Evolutionary conservation across 92 coral and sea anemone genomes (phyloP).

Genomic region (Palythoa caribaeorum): DNA sequence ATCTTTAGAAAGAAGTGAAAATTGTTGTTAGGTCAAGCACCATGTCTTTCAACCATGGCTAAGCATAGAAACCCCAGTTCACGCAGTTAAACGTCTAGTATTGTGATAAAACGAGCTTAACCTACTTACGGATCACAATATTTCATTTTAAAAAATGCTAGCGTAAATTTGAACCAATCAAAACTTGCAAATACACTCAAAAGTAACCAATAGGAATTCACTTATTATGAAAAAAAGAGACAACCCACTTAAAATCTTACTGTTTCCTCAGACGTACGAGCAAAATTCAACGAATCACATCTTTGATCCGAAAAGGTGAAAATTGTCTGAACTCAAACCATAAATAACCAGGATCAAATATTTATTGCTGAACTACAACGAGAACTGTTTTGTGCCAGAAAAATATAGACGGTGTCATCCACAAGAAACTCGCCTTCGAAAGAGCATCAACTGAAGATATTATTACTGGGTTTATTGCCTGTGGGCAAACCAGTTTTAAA

Average conservation of each 20-base stretch:
- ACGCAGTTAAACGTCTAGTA: neutral
- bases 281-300: conserved; percentile 29
- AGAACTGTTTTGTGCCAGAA: conserved; percentile 10
- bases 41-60: conserved; percentile 1
- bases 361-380: conserved; percentile 13
- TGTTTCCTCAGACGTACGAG: conserved; percentile 30
- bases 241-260: neutral
- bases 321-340: conserved; percentile 4
- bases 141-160: conserved; percentile 2
- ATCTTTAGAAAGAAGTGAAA: conserved; percentile 1
- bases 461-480: no score
- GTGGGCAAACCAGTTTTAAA: no score
- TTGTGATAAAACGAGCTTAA: conserved; percentile 13
- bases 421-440: no score
- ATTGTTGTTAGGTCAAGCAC: neutral
- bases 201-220: conserved; percentile 22
- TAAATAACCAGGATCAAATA: conserved; percentile 22
- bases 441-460: no score
- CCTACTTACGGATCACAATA: conserved; percentile 21
- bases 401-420: no score
- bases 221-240: neutral
- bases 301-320: conserved; percentile 48
- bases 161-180: conserved; percentile 25
- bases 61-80: conserved; percentile 1
- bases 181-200: conserved; percentile 5